A percentile compares a stretch with the other conserved stretches of the same genome.
Conservation (phyloP, 2,113 vertebrate species). For the Petrocephalus microphthalmus region DNA sequence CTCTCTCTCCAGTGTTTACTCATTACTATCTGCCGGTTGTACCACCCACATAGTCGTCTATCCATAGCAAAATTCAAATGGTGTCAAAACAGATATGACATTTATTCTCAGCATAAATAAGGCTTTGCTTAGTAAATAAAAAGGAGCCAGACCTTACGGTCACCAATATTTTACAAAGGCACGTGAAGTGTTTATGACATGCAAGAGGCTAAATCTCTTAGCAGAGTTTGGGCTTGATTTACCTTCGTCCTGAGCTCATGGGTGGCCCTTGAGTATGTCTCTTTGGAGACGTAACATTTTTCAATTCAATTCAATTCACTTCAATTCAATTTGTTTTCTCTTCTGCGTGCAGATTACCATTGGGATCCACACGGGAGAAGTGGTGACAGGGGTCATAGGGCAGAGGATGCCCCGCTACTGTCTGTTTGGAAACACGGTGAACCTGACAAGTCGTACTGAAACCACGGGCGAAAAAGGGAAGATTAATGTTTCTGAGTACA, state of each 20-base stretch:
- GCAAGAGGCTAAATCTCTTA: background rate
- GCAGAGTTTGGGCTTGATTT: background rate
- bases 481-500: slow-evolving; percentile 95
- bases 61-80: background rate
- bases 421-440: slow-evolving; percentile 96
- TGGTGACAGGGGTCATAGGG: slow-evolving; percentile 95
- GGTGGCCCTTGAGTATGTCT: background rate
- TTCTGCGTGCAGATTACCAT: slow-evolving; percentile 80
- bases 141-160: background rate
- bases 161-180: background rate
- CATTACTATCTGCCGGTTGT: background rate
- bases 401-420: slow-evolving; percentile 98
- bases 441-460: slow-evolving; percentile 96
- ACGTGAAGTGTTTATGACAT: background rate
- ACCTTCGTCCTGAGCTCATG: slow-evolving; percentile 25
- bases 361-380: slow-evolving; percentile 95
- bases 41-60: background rate
- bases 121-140: background rate
- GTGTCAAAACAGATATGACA: background rate
- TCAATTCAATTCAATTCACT: too few relatives aligned
- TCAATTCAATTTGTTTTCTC: background rate
- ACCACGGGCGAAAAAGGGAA: slow-evolving; percentile 93
- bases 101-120: background rate
- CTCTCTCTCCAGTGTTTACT: slow-evolving; percentile 12
- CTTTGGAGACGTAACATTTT: background rate